Conservation (phyloP, 2,113 vertebrate genomes). For the Arizona elegans region DNA sequence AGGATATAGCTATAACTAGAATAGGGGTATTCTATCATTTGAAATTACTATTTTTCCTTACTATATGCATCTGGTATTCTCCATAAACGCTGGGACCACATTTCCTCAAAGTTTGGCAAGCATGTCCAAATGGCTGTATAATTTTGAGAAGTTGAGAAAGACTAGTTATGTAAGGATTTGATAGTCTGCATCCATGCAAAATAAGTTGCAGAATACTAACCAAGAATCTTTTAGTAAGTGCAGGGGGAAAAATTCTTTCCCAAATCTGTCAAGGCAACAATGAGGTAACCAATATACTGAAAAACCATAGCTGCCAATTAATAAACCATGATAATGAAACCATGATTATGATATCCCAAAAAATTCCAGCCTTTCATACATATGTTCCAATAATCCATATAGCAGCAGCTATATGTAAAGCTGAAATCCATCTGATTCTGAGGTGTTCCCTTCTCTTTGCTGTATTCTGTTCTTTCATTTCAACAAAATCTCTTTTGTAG, state of each 20-base stretch:
- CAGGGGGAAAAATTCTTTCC: not conserved
- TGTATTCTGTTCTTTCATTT: not conserved
- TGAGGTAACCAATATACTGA: not conserved
- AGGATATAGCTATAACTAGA: not conserved
- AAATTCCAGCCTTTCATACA: not conserved
- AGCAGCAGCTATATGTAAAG: not conserved
- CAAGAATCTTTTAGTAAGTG: not conserved
- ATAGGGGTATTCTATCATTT: accelerated
- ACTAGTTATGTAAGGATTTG: not conserved
- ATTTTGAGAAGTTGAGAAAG: not conserved
- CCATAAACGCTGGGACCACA: not conserved
- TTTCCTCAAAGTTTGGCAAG: not conserved
- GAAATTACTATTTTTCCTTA: not conserved
- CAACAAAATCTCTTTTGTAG: not conserved
- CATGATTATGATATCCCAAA: not conserved
- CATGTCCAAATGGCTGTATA: not conserved
- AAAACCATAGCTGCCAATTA: not conserved
- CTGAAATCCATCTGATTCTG: not conserved
- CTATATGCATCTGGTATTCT: not conserved
- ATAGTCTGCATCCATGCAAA: not conserved
- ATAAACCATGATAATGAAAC: not conserved
- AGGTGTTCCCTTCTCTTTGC: not conserved
- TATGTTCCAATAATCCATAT: not conserved
- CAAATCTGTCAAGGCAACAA: not conserved
- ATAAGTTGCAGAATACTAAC: not conserved